phyloP scores from a whole-genome alignment of 2,797 vertebrate genomes.

The Petrocephalus sullivani region DNA sequence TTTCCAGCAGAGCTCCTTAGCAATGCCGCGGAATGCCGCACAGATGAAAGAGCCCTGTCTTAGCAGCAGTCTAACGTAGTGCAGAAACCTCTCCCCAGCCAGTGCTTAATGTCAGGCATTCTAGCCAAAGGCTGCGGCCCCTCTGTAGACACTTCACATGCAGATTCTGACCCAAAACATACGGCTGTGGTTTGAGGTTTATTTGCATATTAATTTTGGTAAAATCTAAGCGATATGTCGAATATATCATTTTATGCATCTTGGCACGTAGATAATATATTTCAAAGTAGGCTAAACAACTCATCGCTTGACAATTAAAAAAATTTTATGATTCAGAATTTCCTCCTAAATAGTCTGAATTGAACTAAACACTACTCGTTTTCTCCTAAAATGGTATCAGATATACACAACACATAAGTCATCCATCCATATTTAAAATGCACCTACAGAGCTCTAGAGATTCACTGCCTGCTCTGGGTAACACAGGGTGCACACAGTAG shows the following conservation, averaged over 20 bases:
- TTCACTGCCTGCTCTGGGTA: background rate
- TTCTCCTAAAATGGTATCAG: background rate
- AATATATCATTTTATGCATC: background rate
- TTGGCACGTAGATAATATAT: background rate
- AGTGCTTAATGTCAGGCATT: background rate
- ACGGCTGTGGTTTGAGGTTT: background rate
- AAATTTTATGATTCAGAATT: background rate
- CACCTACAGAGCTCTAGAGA: background rate
- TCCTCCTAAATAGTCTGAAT: background rate
- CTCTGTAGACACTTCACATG: background rate
- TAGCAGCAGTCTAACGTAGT: background rate
- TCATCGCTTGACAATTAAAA: background rate
- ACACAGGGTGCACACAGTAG: background rate
- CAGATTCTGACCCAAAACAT: background rate
- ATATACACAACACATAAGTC: background rate
- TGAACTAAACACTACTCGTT: background rate
- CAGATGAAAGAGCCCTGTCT: background rate
- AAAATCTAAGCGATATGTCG: background rate
- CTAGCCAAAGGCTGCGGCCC: no score
- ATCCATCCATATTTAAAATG: background rate
- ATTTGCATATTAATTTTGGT: background rate
- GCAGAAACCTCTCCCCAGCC: background rate
- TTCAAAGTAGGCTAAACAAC: background rate
- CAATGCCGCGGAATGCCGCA: background rate
- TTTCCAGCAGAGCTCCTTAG: background rate